Conservation (phyloP, 2,113 vertebrate genomes). For the Dinomys branickii region DNA sequence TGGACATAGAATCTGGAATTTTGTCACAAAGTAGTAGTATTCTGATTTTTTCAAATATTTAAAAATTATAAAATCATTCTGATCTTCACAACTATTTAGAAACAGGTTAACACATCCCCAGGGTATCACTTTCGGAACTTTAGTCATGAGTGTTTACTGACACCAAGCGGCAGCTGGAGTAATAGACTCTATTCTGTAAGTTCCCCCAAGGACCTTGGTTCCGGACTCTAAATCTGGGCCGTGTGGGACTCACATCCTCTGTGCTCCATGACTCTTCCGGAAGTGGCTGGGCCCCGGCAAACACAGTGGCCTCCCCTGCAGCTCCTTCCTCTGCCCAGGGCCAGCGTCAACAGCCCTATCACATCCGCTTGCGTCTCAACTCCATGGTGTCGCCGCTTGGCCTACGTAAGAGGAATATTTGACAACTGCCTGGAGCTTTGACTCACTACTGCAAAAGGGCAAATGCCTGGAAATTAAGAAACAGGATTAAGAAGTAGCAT, state of each 20-base stretch:
- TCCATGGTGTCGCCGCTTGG: conserved; percentile 1
- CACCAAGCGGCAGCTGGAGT: not conserved
- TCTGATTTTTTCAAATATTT: not conserved
- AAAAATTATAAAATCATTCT: not conserved
- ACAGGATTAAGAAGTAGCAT: not conserved
- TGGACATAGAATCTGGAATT: not conserved
- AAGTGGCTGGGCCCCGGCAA: not conserved
- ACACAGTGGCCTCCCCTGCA: not conserved
- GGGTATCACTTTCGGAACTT: not conserved
- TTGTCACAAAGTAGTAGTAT: not conserved
- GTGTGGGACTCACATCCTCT: not conserved
- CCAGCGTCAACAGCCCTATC: not conserved
- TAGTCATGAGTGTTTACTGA: not conserved
- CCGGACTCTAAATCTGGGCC: not conserved
- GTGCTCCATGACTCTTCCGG: not conserved
- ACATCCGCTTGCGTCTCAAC: conserved; percentile 24
- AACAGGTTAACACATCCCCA: not conserved
- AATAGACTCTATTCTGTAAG: not conserved
- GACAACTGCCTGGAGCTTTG: conserved; percentile 46
- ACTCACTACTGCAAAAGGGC: conserved; percentile 41
- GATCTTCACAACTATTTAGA: not conserved
- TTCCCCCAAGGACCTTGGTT: not conserved
- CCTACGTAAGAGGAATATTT: conserved; percentile 17
- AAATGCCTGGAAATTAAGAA: not conserved
- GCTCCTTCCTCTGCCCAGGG: not conserved